Conservation (phyloP, 2,113 vertebrate species). For the Sphyrna mokarran region DNA sequence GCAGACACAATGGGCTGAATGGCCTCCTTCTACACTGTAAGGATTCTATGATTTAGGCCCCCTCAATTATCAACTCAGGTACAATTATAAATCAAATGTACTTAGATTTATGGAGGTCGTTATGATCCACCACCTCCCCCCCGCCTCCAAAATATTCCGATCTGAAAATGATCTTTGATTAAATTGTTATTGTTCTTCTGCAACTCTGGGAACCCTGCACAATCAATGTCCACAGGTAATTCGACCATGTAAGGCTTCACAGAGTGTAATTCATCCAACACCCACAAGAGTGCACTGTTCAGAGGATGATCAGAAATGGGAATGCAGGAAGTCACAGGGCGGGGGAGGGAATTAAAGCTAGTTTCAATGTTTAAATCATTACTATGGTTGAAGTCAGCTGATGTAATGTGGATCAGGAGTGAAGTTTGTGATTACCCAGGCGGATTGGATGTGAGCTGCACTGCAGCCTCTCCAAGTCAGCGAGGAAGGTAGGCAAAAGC, state of each 20-base stretch:
- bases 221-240: background rate
- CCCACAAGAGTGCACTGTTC: background rate
- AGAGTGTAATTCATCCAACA: background rate
- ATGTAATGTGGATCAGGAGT: background rate
- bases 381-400: background rate
- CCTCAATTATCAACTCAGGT: background rate
- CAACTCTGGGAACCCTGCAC: background rate
- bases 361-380: background rate
- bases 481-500: background rate
- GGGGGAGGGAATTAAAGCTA: background rate
- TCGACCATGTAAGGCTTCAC: background rate
- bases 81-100: background rate
- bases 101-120: background rate
- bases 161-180: background rate
- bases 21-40: too few relatives aligned
- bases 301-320: background rate
- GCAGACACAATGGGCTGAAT: too few relatives aligned
- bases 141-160: background rate
- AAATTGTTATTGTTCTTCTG: background rate
- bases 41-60: too few relatives aligned
- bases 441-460: too few relatives aligned
- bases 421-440: background rate
- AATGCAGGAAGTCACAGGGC: background rate
- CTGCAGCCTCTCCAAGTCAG: too few relatives aligned
- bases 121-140: background rate